Base-by-base conservation (phyloP, 1,140 invertebrate genomes). In the Drosophila prosaltans region DNA sequence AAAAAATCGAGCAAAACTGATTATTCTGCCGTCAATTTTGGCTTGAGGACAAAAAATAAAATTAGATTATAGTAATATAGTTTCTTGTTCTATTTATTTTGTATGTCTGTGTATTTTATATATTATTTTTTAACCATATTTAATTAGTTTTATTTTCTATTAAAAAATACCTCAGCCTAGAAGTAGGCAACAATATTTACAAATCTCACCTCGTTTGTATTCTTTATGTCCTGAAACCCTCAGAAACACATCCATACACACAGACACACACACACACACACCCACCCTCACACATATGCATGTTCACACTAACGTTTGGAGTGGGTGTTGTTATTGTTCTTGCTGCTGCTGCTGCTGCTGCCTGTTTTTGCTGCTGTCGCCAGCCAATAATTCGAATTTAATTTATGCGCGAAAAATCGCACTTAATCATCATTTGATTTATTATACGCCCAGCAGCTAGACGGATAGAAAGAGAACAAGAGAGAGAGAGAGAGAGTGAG, bases 341-440 rank as follows among this genome's bases (percentile, higher is more conserved):
- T 62, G 43, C 36, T 41, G 67, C 8, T 8, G 55, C n/a, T 10
- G 32, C 59, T 70, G 28, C 32, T 62, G 32, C 10, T 32, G 54
- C 54, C 59, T 24, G 66, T 28, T 43, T 54, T 63, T 71, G 51
- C 16, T 26, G 16, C 63, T 69, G 59, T 55, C 54, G 64, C 65
- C 48, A 54, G 60, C 65, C 69, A 78, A 85, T 88, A 82, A 88
- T 88, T 88, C 77, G 64, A 78, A 74, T 72, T 89, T 80, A 89
- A 86, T 80, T 86, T 89, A 88, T 82, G 83, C 73, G 73, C 67
- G 78, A 90, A 78, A 90, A 79, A 67, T 81, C 64, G 62, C 72
- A 90, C 78, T 89, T 89, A 85, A 89, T 90, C 81, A 80, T 78
- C 77, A 70, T 84, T 80, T 89, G 84, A 89, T 88, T 84, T 84